Base-by-base conservation (phyloP, 2,888 invertebrate species). In the Trachelus troglodyta region DNA sequence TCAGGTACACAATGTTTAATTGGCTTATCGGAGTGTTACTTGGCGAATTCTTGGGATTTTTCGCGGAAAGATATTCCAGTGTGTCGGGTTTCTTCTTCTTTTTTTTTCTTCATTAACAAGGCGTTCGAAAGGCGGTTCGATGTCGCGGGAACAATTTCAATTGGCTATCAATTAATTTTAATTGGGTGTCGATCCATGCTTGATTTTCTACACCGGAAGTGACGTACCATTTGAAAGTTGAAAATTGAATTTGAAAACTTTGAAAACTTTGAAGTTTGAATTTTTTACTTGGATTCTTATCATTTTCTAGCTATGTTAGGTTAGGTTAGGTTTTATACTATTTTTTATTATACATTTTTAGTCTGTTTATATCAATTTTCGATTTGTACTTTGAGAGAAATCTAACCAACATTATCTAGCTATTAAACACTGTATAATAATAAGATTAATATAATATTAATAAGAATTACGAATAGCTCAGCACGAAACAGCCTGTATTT, bases 121-220 rank as follows among this genome's bases (percentile, higher is more conserved):
- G 23, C 56, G 56, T 56, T 23, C 56, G 23, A 56, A 9, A 23
- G 56, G 56, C 56, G 23, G 23, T 56, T 56, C 56, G 56, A 56
- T 23, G 56, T 56, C 23, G 56, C 56, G 9, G 56, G 56, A 56
- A 56, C 56, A 56, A 56, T 56, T 56, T 56, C 56, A 56, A 56
- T 56, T 56, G 56, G 56, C 56, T 56, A 56, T 71, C 71, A 71
- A 71, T 71, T 71, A 71, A 71, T 71, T 71, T 71, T 71, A 71
- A 71, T 71, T 71, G 71, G 71, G 31, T 34, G 12, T 31, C 31
- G 23, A 56, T 56, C 56, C 9, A 9, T 40, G 6, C 15, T 40
- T 6, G 40, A 56, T 56, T 56, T 56, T 56, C 56, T 56, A 9
- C 9, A 23, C 23, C 4, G 56, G 56, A 56, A 56, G 56, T 56